Percentiles rank a stretch among this genome's conserved stretches.
These are phyloP conservation scores for Channa striata DNA, from an alignment of 2,797 vertebrate genomes.

Conservation along the genomic window DNA sequence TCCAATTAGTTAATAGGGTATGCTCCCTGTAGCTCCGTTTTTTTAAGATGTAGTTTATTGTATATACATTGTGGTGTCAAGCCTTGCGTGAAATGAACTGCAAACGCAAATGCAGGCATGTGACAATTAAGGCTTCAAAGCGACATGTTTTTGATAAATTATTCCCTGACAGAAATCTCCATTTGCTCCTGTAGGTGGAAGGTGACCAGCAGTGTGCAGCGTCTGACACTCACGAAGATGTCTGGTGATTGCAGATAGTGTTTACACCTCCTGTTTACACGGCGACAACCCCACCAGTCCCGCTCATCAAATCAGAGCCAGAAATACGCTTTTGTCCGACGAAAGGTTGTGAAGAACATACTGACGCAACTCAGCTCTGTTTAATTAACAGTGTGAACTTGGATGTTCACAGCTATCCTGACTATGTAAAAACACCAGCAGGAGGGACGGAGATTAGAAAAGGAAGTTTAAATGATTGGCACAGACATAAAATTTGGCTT, in stretches of 20 bases:
- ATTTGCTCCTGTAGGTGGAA: slow-evolving; percentile 8
- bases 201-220: slow-evolving; percentile 12
- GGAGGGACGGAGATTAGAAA: slow-evolving; percentile 16
- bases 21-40: slow-evolving; percentile 13
- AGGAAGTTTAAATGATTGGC: slow-evolving; percentile 12
- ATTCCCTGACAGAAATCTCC: slow-evolving; percentile 21
- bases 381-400: slow-evolving; percentile 46
- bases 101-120: slow-evolving; percentile 36
- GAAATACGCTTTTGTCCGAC: slow-evolving; percentile 22
- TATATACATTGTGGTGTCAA: slow-evolving; percentile 17
- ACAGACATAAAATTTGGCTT: slow-evolving; percentile 24
- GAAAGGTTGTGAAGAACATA: slow-evolving; percentile 35
- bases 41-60: slow-evolving; percentile 30
- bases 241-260: slow-evolving; percentile 24
- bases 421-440: slow-evolving; percentile 38
- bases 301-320: slow-evolving; percentile 47
- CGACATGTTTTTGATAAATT: slow-evolving; percentile 12
- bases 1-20: slow-evolving; percentile 41
- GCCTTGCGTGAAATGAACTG: slow-evolving; percentile 46
- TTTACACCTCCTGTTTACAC: slow-evolving; percentile 49
- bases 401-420: slow-evolving; percentile 31
- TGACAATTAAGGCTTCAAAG: slow-evolving; percentile 29
- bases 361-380: slow-evolving; percentile 27
- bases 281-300: slow-evolving; percentile 7
- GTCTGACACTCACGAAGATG: slow-evolving; percentile 29